Base-by-base conservation (phyloP, 2,113 vertebrate species). In the Pluvialis apricaria region DNA sequence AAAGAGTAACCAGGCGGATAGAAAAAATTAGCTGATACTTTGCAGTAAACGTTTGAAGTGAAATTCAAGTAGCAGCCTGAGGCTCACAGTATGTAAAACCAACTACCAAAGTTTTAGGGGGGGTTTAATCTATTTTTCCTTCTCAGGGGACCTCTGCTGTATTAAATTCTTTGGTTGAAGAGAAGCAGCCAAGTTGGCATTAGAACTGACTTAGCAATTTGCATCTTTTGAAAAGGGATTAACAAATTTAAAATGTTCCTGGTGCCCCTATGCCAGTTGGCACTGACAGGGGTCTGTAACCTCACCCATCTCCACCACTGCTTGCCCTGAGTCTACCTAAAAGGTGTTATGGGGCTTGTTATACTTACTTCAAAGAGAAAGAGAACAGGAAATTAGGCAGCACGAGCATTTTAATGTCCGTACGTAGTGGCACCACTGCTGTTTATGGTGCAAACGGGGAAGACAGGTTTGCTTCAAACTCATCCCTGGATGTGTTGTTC, bases 1-100 rank as follows among this genome's bases (percentile, higher is more conserved):
- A 95, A 97, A 98, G 93, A 97, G 83, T 90, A 96, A 97, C 91
- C 80, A 97, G 96, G 78, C 83, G 52, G 87, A 97, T 90, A 97
- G 81, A 75, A 94, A 86, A 94, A 97, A 96, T 82, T 96, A 88
- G 70, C 73, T 81, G 79, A 92, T 81, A 83, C 80, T 91, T 92
- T 85, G 73, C 88, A 91, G 94, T 90, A 94, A 92, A 93, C 5
- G 92, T 95, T 96, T 96, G 93, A 97, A 92, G 93, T 96, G 96
- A 96, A 97, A 97, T 97, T 92, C 89, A 97, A 81, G 90, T 36
- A 94, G 86, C 91, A 92, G 92, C 94, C 97, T 52, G 93, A 97
- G 96, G 97, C 96, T 97, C 86, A 82, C 90, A 93, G 92, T 97
- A 92, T 95, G 90, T 84, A 97, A 97, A 97, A 91, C 25, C 83